Conservation (phyloP, 2,888 invertebrate species). For the Hybos culiciformis region DNA sequence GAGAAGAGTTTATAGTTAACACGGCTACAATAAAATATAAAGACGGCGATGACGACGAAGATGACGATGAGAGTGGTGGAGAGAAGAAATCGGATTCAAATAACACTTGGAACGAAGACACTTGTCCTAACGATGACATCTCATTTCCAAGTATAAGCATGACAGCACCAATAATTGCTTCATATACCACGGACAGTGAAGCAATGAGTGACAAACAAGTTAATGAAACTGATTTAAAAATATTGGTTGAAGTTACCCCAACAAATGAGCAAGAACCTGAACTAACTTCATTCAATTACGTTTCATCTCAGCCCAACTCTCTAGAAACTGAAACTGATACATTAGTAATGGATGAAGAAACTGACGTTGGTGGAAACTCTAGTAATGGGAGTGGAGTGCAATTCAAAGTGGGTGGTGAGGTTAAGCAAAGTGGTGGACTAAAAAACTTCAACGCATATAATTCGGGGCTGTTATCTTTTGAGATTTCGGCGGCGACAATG, state of each 20-base stretch:
- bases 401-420: conserved; percentile 30
- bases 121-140: conserved; percentile 61
- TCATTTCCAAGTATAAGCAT: conserved; percentile 71
- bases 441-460: conserved; percentile 14
- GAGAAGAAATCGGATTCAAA: conserved; percentile 17
- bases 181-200: conserved; percentile 50
- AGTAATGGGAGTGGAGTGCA: conserved; percentile 18
- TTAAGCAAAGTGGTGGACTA: conserved; percentile 20
- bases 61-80: conserved; percentile 10
- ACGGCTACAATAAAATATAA: no score
- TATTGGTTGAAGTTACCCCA: conserved; percentile 26
- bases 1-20: no score
- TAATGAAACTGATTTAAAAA: conserved; percentile 12
- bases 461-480: no score
- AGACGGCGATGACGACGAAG: conserved; percentile 7
- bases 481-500: conserved; percentile 47
- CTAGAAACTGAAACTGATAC: conserved; percentile 27
- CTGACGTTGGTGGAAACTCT: conserved; percentile 5
- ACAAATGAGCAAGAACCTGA: conserved; percentile 25
- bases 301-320: conserved; percentile 25
- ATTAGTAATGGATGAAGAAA: conserved; percentile 18
- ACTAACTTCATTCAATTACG: no score
- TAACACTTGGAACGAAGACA: conserved; percentile 73
- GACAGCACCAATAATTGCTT: conserved; percentile 55
- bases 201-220: no score